A percentile compares a stretch with the other conserved stretches of the same genome.
Conservation (phyloP, 2,113 vertebrate genomes). For the Amazona guildingii region DNA sequence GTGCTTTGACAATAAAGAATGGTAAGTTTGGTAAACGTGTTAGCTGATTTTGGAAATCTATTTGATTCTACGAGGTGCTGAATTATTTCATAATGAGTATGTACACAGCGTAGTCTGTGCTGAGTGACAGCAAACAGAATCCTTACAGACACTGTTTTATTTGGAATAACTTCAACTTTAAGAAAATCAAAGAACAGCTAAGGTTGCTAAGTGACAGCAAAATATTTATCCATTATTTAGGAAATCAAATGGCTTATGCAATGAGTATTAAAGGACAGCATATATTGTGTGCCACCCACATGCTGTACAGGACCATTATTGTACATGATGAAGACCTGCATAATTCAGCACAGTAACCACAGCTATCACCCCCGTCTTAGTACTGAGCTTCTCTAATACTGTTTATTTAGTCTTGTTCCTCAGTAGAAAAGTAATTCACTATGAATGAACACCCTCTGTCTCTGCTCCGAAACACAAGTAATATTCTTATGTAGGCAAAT, state of each 20-base stretch:
- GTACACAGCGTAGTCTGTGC: background rate
- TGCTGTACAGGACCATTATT: background rate
- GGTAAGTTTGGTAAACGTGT: background rate
- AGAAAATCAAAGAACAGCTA: constrained; percentile 5
- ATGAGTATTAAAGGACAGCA: constrained; percentile 12
- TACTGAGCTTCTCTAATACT: background rate
- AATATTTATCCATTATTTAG: constrained; percentile 33
- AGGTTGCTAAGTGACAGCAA: constrained; percentile 60
- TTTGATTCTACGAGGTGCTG: background rate
- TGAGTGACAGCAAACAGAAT: constrained; percentile 29
- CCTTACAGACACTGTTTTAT: background rate
- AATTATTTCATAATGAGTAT: background rate
- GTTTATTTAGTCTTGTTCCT: background rate
- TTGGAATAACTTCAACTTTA: constrained; percentile 36
- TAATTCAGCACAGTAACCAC: constrained; percentile 5
- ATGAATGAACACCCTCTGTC: background rate
- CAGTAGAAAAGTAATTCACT: background rate
- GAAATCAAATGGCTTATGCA: background rate
- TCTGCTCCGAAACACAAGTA: background rate
- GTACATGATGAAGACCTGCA: background rate
- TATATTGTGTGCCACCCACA: constrained; percentile 6
- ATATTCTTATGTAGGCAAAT: background rate
- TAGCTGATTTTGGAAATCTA: background rate
- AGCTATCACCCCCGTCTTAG: background rate
- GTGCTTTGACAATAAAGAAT: background rate